Conservation (phyloP, 2,113 vertebrate species). For the Maccullochella peelii region DNA sequence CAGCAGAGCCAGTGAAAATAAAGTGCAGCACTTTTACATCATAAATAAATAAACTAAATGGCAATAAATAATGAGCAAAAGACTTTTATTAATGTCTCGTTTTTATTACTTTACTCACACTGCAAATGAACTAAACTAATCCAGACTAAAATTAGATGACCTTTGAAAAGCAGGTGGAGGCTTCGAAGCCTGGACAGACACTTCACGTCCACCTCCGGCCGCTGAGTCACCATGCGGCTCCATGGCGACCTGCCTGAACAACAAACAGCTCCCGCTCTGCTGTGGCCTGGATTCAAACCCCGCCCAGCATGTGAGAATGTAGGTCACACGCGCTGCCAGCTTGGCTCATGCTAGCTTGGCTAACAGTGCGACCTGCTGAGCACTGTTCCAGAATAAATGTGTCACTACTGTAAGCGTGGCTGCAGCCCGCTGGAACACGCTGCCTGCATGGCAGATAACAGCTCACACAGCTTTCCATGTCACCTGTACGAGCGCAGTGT, state of each 20-base stretch:
- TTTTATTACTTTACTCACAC: not conserved
- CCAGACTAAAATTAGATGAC: conserved; percentile 34
- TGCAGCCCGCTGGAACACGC: not conserved
- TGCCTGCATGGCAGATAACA: not conserved
- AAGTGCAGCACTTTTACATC: not conserved
- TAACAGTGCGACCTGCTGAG: conserved; percentile 51
- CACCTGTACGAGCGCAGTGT: not conserved
- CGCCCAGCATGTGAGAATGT: conserved; percentile 58
- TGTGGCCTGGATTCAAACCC: not conserved
- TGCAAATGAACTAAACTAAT: not conserved
- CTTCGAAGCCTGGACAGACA: conserved; percentile 7
- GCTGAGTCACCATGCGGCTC: conserved; percentile 41
- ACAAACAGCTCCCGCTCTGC: conserved; percentile 39
- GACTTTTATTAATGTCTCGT: not conserved
- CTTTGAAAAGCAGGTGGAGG: conserved; percentile 37
- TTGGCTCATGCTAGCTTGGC: conserved; percentile 34
- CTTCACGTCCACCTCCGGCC: not conserved
- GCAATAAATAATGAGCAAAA: not conserved
- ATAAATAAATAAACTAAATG: too few species aligned
- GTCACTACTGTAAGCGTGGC: conserved; percentile 28
- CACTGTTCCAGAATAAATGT: conserved; percentile 33
- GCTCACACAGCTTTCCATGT: not conserved
- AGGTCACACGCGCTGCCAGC: conserved; percentile 65
- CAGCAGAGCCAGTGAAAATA: not conserved
- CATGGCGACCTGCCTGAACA: conserved; percentile 49